These are phyloP conservation scores for Eulemur macaco DNA, from an alignment of 2,113 vertebrate species.

Conservation along the genomic window DNA sequence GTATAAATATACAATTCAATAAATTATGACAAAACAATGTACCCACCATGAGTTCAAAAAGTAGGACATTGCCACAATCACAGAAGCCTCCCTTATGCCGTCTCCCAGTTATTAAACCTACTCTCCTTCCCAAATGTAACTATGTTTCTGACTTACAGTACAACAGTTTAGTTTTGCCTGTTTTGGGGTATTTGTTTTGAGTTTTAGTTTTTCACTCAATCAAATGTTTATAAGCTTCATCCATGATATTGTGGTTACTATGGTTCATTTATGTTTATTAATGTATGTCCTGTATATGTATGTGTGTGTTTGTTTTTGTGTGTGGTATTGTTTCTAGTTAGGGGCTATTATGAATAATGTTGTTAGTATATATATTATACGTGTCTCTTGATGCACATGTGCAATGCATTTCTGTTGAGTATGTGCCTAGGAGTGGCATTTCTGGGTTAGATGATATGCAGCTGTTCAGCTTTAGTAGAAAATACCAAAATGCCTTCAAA, in stretches of 20 bases:
- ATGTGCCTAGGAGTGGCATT: neutral
- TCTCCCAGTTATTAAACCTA: neutral
- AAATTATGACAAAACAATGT: neutral
- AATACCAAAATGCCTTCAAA: neutral
- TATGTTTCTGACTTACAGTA: neutral
- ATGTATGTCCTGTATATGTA: neutral
- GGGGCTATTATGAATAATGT: neutral
- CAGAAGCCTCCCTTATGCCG: neutral
- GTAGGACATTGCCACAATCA: neutral
- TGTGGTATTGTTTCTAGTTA: neutral
- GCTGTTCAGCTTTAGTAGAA: neutral
- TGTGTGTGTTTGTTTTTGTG: neutral
- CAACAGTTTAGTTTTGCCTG: neutral
- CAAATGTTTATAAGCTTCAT: neutral
- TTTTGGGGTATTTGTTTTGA: neutral
- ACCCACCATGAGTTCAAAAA: neutral
- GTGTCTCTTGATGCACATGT: neutral
- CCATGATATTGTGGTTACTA: neutral
- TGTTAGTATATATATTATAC: neutral
- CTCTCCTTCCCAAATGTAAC: neutral
- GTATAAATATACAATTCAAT: neutral
- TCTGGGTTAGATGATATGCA: neutral
- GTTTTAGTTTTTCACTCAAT: neutral
- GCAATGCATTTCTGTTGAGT: neutral
- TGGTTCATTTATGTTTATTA: neutral